Conservation (phyloP, 2,888 invertebrate species). For the Lissonota sp. region DNA sequence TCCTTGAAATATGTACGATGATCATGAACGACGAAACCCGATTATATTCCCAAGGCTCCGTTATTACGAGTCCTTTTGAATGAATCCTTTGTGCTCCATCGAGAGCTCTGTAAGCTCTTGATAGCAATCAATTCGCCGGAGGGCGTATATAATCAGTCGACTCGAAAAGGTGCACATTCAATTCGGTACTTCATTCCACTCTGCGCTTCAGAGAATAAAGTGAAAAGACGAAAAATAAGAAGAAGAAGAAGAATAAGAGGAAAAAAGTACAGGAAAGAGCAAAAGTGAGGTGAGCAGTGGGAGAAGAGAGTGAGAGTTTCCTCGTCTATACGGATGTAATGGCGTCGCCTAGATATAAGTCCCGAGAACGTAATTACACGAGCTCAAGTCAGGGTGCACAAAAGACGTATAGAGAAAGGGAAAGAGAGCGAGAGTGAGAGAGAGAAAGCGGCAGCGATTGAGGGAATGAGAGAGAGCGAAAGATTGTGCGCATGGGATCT, state of each 20-base stretch:
- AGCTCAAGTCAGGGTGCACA: constrained; percentile 46
- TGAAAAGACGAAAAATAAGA: background rate
- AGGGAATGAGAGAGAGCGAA: constrained; percentile 18
- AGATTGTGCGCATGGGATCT: constrained; percentile 60
- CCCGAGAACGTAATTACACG: constrained; percentile 64
- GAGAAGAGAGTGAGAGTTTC: background rate
- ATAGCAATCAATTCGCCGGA: constrained; percentile 32
- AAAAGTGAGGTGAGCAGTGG: background rate
- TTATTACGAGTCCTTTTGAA: background rate
- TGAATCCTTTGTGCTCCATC: constrained; percentile 17
- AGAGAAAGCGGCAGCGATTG: too few relatives aligned
- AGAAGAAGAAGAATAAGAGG: constrained; percentile 29
- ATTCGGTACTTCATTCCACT: constrained; percentile 18
- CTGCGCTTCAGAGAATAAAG: constrained; percentile 12
- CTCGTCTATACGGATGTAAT: constrained; percentile 57
- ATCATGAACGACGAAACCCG: background rate
- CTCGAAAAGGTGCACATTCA: constrained; percentile 39
- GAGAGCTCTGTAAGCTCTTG: constrained; percentile 25
- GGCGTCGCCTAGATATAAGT: constrained; percentile 60
- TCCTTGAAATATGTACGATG: too few relatives aligned
- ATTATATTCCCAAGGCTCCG: constrained; percentile 9
- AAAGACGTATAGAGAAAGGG: constrained; percentile 53
- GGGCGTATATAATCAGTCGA: constrained; percentile 29
- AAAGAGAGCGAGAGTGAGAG: constrained; percentile 4
- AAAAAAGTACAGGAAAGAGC: constrained; percentile 32